Conservation (phyloP, 2,113 vertebrate genomes). For the Eleginops maclovinus region DNA sequence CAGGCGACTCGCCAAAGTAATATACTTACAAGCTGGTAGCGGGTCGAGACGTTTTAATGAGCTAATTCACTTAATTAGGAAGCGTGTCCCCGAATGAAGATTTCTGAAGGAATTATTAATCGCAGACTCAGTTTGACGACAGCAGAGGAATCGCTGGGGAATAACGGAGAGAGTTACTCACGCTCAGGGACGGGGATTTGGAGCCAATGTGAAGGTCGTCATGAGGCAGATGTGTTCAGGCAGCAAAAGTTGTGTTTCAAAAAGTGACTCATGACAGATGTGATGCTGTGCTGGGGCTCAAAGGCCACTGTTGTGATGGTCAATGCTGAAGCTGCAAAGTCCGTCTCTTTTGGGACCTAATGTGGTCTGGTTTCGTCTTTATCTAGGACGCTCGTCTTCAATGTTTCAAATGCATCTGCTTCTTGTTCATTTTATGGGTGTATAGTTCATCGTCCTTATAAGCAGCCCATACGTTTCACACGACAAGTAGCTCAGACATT, state of each 20-base stretch:
- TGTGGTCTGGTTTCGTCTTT: neutral
- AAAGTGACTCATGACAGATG: constrained; percentile 49
- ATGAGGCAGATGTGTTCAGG: constrained; percentile 23
- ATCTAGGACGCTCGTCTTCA: neutral
- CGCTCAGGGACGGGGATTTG: constrained; percentile 25
- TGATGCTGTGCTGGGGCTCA: constrained; percentile 23
- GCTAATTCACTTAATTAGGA: constrained; percentile 54
- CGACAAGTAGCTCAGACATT: neutral
- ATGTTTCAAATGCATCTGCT: neutral
- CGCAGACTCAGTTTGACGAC: constrained; percentile 34
- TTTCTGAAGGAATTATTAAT: constrained; percentile 64
- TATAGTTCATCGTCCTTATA: neutral
- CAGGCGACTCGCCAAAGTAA: constrained; percentile 19
- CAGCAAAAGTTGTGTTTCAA: constrained; percentile 18
- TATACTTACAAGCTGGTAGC: constrained; percentile 58
- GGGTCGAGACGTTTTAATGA: constrained; percentile 47
- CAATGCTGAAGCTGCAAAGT: constrained; percentile 16
- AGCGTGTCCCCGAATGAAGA: constrained; percentile 38
- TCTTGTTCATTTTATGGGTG: neutral
- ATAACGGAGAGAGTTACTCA: constrained; percentile 19
- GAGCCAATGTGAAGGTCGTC: constrained; percentile 34
- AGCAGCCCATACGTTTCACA: neutral
- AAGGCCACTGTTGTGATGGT: constrained; percentile 18
- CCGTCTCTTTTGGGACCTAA: neutral
- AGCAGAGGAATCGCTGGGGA: constrained; percentile 11